phyloP scores from a whole-genome alignment of 2,113 vertebrate genomes.

The Bostrychus sinensis region DNA sequence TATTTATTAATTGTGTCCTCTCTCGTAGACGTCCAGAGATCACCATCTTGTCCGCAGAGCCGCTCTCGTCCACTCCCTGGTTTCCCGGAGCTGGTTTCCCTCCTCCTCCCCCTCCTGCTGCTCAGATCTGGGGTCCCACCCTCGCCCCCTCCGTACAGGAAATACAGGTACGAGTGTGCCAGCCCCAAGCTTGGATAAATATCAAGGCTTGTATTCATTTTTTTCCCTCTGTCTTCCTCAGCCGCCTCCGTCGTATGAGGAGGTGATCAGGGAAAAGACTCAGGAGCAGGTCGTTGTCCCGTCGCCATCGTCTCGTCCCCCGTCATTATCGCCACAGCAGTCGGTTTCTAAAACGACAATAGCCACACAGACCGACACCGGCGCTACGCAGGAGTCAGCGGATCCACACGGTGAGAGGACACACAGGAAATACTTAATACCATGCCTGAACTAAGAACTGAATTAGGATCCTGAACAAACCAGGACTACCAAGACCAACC shows the following conservation, averaged over 20 bases:
- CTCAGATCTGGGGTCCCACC: conserved; percentile 87
- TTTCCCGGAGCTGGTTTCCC: conserved; percentile 85
- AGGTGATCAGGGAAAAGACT: conserved; percentile 96
- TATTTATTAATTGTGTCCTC: neutral
- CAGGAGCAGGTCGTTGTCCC: conserved; percentile 86
- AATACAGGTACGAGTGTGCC: neutral
- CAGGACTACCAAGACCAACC: too few relatives aligned
- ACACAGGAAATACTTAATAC: too few relatives aligned
- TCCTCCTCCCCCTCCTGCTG: conserved; percentile 82
- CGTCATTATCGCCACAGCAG: conserved; percentile 31
- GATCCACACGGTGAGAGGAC: conserved; percentile 17
- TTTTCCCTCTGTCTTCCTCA: conserved; percentile 44
- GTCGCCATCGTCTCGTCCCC: conserved; percentile 6
- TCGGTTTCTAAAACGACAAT: conserved; percentile 81
- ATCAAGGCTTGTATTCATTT: neutral
- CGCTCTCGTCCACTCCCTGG: conserved; percentile 87
- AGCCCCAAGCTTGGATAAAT: neutral
- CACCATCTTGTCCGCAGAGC: conserved; percentile 95
- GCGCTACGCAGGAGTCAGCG: conserved; percentile 57
- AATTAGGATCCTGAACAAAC: too few relatives aligned
- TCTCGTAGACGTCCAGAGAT: conserved; percentile 90
- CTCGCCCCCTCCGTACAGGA: conserved; percentile 87
- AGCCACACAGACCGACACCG: conserved; percentile 92
- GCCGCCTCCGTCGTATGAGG: conserved; percentile 97
- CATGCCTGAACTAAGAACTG: too few relatives aligned